phyloP scores from a whole-genome alignment of 2,888 invertebrate genomes.

The Mimas tiliae region DNA sequence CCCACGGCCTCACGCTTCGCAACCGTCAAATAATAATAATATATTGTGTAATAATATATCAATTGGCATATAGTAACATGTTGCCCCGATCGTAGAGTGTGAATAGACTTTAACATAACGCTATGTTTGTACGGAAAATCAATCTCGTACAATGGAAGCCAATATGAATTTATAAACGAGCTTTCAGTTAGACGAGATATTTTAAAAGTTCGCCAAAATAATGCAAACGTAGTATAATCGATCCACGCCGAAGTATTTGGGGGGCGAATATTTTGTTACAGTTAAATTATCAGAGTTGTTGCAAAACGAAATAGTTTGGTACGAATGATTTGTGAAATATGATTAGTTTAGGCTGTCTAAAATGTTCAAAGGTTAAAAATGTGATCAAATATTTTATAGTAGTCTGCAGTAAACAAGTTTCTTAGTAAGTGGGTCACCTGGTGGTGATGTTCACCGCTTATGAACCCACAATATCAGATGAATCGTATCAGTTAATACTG shows the following conservation, averaged over 20 bases:
- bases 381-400: too few relatives aligned
- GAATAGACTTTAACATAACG: not conserved
- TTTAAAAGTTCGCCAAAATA: constrained; percentile 10
- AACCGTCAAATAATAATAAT: too few relatives aligned
- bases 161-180: constrained; percentile 19
- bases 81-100: not conserved
- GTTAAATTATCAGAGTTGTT: not conserved
- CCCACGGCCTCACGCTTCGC: too few relatives aligned
- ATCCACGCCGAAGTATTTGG: not conserved
- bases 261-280: not conserved
- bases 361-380: too few relatives aligned
- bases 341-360: too few relatives aligned
- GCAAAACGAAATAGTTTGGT: not conserved
- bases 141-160: constrained; percentile 11
- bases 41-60: too few relatives aligned
- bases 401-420: too few relatives aligned
- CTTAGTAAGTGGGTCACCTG: too few relatives aligned
- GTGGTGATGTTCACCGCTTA: too few relatives aligned
- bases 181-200: constrained; percentile 9
- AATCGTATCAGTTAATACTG: too few relatives aligned
- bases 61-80: too few relatives aligned
- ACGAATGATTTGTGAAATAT: not conserved
- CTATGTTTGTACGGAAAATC: constrained; percentile 13
- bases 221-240: constrained; percentile 1
- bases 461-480: too few relatives aligned